Evolutionary conservation across 2,888 invertebrate species (phyloP).

Genomic region (Lutraria lutraria): DNA sequence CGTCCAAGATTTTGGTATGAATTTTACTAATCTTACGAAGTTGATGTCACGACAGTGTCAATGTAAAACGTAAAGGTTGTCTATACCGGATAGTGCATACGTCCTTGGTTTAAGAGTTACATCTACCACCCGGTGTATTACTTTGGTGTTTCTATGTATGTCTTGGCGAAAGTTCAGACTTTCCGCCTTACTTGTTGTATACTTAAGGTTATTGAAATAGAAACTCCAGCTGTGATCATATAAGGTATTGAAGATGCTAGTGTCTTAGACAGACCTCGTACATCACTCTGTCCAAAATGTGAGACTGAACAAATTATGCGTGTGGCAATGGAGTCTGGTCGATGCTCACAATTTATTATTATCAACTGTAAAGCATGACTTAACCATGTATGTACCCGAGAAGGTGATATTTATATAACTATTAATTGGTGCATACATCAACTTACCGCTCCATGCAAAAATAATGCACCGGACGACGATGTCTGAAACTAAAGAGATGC

Average conservation of each 20-base stretch:
- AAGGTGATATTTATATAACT: neutral
- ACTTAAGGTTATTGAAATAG: neutral
- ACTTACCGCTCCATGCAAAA: neutral
- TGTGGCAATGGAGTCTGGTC: neutral
- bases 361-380: neutral
- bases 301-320: neutral
- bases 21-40: too few species aligned
- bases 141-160: too few species aligned
- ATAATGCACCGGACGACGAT: neutral
- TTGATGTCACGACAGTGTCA: too few species aligned
- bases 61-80: too few species aligned
- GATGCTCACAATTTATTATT: neutral
- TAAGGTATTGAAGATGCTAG: neutral
- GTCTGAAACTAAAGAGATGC: neutral
- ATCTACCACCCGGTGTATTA: too few species aligned
- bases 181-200: neutral
- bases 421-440: neutral
- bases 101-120: too few species aligned
- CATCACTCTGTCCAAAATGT: constrained; percentile 1
- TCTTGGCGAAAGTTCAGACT: too few species aligned
- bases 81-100: too few species aligned
- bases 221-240: neutral
- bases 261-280: neutral
- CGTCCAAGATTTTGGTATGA: too few species aligned
- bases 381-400: neutral